phyloP scores from a whole-genome alignment of 2,888 invertebrate genomes.

The Prosapia bicincta region DNA sequence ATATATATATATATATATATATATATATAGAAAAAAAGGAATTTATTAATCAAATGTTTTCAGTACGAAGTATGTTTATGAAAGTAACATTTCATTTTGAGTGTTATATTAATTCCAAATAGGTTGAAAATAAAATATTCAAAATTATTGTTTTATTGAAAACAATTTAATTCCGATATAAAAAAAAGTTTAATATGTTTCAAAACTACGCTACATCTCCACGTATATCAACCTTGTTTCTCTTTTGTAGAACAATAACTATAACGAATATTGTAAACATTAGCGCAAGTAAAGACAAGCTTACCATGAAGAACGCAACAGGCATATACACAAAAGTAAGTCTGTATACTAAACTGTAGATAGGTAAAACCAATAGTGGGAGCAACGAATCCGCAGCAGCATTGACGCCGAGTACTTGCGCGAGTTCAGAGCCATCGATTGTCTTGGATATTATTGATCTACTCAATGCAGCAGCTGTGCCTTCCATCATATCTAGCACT shows the following conservation, averaged over 20 bases:
- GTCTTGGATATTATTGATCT: slow-evolving; percentile 29
- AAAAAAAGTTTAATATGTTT: too few species aligned
- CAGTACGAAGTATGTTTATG: too few species aligned
- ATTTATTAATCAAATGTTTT: too few species aligned
- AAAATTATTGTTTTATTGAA: too few species aligned
- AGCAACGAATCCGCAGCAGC: slow-evolving; percentile 28
- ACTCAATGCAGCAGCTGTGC: slow-evolving; percentile 23
- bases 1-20: too few species aligned
- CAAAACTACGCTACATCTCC: too few species aligned
- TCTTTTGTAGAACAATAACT: background rate
- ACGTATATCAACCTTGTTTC: too few species aligned
- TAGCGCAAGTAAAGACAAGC: slow-evolving; percentile 11
- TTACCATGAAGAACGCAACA: slow-evolving; percentile 31
- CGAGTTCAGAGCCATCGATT: slow-evolving; percentile 26
- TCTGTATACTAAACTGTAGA: slow-evolving; percentile 31
- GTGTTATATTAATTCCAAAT: too few species aligned
- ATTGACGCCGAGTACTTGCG: slow-evolving; percentile 26
- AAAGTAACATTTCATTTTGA: too few species aligned
- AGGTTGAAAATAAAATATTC: too few species aligned
- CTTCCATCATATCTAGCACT: slow-evolving; percentile 28
- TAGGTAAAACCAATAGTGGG: slow-evolving; percentile 30
- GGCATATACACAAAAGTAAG: slow-evolving; percentile 28
- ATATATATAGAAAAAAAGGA: too few species aligned
- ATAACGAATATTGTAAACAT: background rate
- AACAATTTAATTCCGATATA: too few species aligned